Conservation (phyloP, 2,888 invertebrate genomes). For the Yponomeuta sedellus region DNA sequence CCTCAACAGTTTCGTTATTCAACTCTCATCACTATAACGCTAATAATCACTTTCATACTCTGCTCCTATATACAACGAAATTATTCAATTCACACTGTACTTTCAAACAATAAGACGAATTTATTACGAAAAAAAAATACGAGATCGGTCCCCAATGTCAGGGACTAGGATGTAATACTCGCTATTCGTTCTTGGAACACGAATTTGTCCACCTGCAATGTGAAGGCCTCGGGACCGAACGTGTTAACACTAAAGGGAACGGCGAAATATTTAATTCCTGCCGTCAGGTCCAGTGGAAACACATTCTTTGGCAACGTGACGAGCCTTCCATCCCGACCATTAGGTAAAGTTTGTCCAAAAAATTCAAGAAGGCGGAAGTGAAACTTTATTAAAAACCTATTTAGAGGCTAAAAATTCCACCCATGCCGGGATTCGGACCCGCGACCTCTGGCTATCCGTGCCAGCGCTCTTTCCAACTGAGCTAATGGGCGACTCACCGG, state of each 20-base stretch:
- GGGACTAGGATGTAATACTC: constrained; percentile 9
- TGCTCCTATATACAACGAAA: constrained; percentile 32
- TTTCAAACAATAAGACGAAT: constrained; percentile 21
- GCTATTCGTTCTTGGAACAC: background rate
- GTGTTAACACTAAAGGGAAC: background rate
- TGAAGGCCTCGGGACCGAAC: background rate
- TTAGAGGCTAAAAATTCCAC: too few species aligned
- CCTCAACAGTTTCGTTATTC: constrained; percentile 34
- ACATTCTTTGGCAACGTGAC: background rate
- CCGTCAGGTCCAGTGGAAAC: background rate
- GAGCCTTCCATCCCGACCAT: background rate
- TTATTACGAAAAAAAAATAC: background rate
- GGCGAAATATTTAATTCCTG: background rate
- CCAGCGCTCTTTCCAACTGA: too few species aligned
- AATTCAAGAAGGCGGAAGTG: too few species aligned
- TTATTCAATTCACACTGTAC: constrained; percentile 28
- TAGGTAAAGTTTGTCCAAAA: too few species aligned
- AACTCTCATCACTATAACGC: constrained; percentile 19
- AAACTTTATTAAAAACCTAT: too few species aligned
- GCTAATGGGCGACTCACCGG: too few species aligned
- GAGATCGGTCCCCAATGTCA: constrained; percentile 14
- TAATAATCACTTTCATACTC: constrained; percentile 24
- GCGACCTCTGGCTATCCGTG: too few species aligned
- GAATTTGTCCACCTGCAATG: background rate
- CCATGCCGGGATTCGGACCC: too few species aligned